These are phyloP conservation scores for Enteromius unitaeniatus DNA, from an alignment of 2,797 vertebrate species.

Conservation along the genomic window DNA sequence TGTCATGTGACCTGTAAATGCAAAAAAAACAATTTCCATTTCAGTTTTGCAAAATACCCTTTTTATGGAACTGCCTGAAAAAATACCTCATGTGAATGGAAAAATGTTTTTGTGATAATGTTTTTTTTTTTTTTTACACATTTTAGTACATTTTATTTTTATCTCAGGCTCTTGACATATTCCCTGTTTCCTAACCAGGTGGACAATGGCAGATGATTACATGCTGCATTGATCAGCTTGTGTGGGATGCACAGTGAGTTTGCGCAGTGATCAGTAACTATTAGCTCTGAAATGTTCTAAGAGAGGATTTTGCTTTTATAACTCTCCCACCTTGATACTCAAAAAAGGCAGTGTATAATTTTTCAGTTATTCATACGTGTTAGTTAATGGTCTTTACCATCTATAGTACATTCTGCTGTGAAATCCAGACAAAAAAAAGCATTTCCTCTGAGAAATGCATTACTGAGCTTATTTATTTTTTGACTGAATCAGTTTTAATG, in stretches of 20 bases:
- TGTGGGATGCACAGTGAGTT: constrained; percentile 1
- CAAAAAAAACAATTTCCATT: too few species aligned
- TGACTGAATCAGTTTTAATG: neutral
- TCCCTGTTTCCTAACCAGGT: constrained; percentile 16
- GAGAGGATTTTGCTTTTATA: constrained; percentile 1
- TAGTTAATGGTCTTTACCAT: neutral
- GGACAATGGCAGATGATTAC: constrained; percentile 8
- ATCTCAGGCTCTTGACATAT: constrained; percentile 5
- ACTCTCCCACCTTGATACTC: neutral
- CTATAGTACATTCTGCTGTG: neutral
- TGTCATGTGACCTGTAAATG: too few species aligned
- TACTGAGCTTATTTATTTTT: neutral
- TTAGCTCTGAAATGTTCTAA: constrained; percentile 2
- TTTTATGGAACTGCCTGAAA: too few species aligned
- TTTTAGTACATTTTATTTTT: constrained; percentile 23
- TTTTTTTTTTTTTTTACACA: too few species aligned
- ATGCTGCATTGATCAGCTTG: constrained; percentile 21
- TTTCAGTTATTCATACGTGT: neutral
- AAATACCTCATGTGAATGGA: too few species aligned
- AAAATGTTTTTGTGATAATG: too few species aligned
- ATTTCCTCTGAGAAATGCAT: constrained; percentile 16
- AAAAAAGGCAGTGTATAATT: neutral
- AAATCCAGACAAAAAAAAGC: neutral
- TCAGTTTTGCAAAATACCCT: too few species aligned
- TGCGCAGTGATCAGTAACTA: neutral